Evolutionary conservation across 2,888 invertebrate species (phyloP).

Genomic region (Apamea epomidion): DNA sequence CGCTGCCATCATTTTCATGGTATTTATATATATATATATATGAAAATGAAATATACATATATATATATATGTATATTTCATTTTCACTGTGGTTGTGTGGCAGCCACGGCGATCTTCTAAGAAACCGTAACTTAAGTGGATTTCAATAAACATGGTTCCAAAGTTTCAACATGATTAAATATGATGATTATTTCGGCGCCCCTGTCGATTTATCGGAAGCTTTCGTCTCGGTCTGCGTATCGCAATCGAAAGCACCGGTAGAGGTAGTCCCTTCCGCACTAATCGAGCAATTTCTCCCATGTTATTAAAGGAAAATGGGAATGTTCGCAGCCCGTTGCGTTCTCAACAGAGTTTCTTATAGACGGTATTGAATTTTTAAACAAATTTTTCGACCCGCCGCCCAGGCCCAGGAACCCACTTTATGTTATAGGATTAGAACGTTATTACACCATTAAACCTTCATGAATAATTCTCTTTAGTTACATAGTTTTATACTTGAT

Average conservation of each 20-base stretch:
- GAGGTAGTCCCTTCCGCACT: conserved; percentile 83
- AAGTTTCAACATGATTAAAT: conserved; percentile 17
- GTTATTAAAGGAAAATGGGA: conserved; percentile 89
- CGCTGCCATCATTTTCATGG: not conserved
- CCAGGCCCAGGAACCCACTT: conserved; percentile 78
- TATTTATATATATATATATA: too few species aligned
- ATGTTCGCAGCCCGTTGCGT: conserved; percentile 89
- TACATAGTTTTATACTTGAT: conserved; percentile 62
- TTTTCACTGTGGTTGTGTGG: not conserved
- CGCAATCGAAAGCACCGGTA: conserved; percentile 78
- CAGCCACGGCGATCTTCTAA: not conserved
- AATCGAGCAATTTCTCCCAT: conserved; percentile 89
- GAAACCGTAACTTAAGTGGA: not conserved
- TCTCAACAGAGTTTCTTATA: conserved; percentile 86
- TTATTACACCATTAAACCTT: conserved; percentile 83
- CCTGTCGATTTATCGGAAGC: conserved; percentile 68
- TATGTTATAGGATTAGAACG: conserved; percentile 85
- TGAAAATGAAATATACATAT: too few species aligned
- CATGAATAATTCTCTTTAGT: conserved; percentile 77
- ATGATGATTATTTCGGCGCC: conserved; percentile 41
- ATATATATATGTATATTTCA: too few species aligned
- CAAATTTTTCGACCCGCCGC: conserved; percentile 86
- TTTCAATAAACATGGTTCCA: not conserved
- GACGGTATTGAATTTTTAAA: conserved; percentile 89
- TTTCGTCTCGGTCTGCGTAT: conserved; percentile 73